Evolutionary conservation across 1,140 invertebrate species (phyloP).

Genomic region (Caenorhabditis latens): DNA sequence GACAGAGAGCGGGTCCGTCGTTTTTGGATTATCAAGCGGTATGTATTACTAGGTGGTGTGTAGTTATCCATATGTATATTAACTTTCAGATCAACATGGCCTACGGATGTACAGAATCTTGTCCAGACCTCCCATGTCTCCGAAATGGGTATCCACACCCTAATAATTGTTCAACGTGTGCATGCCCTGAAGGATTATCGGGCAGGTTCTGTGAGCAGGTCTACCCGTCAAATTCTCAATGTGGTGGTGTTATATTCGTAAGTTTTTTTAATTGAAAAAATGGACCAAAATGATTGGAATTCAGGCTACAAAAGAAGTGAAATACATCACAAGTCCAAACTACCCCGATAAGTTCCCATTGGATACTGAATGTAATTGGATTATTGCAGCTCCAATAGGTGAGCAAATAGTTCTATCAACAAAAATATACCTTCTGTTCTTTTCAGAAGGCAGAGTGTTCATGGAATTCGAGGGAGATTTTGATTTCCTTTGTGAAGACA

Average conservation of each 20-base stretch:
- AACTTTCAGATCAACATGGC: constrained; percentile 77
- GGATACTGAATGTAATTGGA: constrained; percentile 71
- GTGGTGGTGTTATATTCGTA: constrained; percentile 69
- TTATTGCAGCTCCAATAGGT: constrained; percentile 70
- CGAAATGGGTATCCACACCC: constrained; percentile 74
- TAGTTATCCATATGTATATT: no score
- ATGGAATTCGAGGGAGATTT: constrained; percentile 74
- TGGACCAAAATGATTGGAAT: background rate
- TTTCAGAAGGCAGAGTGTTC: constrained; percentile 68
- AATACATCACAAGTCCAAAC: constrained; percentile 67
- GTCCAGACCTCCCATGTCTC: constrained; percentile 68
- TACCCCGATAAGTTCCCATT: constrained; percentile 68
- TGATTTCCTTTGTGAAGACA: constrained; percentile 75
- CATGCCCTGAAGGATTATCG: constrained; percentile 71
- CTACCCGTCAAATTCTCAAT: constrained; percentile 65
- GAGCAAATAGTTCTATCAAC: background rate
- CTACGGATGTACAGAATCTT: constrained; percentile 71
- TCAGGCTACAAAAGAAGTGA: constrained; percentile 60
- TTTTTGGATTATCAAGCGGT: constrained; percentile 75
- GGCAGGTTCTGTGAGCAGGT: constrained; percentile 70
- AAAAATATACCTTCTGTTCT: background rate
- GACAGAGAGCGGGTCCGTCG: constrained; percentile 74
- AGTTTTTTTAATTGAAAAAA: background rate
- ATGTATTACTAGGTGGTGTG: no score
- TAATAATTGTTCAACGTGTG: constrained; percentile 73